A percentile compares a stretch with the other conserved stretches of the same genome.
Conservation (phyloP, 2,113 vertebrate species). For the Pachycephala philippinensis region DNA sequence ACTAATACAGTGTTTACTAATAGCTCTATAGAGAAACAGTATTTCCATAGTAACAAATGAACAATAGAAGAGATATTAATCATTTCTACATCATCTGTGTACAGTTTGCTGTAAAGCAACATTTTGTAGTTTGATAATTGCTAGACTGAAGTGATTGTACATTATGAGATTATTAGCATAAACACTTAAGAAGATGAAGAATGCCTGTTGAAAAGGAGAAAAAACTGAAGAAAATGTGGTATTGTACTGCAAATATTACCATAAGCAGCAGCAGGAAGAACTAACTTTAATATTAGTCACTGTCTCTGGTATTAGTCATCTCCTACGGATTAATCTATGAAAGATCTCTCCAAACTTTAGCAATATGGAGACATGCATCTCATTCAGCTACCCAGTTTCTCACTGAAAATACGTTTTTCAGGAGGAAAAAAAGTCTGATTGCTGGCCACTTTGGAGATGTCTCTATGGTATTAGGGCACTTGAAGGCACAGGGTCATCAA, state of each 20-base stretch:
- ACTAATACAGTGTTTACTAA: slow-evolving; percentile 67
- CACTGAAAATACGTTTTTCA: background rate
- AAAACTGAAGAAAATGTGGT: background rate
- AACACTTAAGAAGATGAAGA: slow-evolving; percentile 68
- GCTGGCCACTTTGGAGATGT: background rate
- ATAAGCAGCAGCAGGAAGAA: background rate
- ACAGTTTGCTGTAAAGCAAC: slow-evolving; percentile 63
- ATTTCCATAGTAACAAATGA: slow-evolving; percentile 79
- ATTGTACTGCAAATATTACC: slow-evolving; percentile 23
- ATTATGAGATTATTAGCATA: slow-evolving; percentile 72
- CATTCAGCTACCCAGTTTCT: background rate
- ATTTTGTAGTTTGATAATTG: slow-evolving; percentile 72
- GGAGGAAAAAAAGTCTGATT: background rate
- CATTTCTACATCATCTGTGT: slow-evolving; percentile 61
- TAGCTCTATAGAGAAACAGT: slow-evolving; percentile 39
- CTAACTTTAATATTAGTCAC: background rate
- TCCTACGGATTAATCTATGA: background rate
- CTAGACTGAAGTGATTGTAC: slow-evolving; percentile 63
- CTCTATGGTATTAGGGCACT: background rate
- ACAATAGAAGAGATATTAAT: slow-evolving; percentile 70
- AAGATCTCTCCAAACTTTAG: background rate
- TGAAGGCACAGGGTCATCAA: background rate
- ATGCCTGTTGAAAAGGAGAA: slow-evolving; percentile 37
- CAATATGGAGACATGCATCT: background rate
- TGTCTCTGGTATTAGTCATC: background rate